Conservation (phyloP, 2,113 vertebrate genomes). For the Rhinogobius similis region DNA sequence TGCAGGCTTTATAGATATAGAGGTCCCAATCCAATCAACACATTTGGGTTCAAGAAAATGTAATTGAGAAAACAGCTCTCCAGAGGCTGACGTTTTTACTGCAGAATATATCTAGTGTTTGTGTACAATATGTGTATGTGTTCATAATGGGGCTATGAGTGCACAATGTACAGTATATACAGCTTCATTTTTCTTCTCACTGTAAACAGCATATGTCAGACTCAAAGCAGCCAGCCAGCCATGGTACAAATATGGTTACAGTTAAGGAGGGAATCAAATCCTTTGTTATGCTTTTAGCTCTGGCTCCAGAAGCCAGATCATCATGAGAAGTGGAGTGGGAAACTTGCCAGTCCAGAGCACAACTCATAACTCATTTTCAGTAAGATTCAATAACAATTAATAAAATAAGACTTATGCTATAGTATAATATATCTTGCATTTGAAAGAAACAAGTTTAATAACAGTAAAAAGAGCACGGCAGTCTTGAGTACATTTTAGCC, state of each 20-base stretch:
- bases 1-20: constrained; percentile 27
- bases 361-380: not conserved
- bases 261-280: constrained; percentile 42
- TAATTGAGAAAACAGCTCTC: constrained; percentile 1
- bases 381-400: not conserved
- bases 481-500: not conserved
- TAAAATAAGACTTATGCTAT: not conserved
- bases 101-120: not conserved
- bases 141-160: not conserved
- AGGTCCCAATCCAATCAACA: not conserved
- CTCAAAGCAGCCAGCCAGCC: not conserved
- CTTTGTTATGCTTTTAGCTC: constrained; percentile 57
- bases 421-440: not conserved
- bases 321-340: constrained; percentile 13
- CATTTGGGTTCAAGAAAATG: constrained; percentile 9
- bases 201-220: constrained; percentile 3
- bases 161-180: not conserved
- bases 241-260: constrained; percentile 43
- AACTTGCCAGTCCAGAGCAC: constrained; percentile 23
- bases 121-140: constrained; percentile 22
- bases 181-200: not conserved
- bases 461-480: too few species aligned
- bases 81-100: not conserved
- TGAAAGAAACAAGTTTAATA: not conserved
- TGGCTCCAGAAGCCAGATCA: constrained; percentile 24